phyloP scores from a whole-genome alignment of 2,113 vertebrate genomes.

The Sciurus niger region DNA sequence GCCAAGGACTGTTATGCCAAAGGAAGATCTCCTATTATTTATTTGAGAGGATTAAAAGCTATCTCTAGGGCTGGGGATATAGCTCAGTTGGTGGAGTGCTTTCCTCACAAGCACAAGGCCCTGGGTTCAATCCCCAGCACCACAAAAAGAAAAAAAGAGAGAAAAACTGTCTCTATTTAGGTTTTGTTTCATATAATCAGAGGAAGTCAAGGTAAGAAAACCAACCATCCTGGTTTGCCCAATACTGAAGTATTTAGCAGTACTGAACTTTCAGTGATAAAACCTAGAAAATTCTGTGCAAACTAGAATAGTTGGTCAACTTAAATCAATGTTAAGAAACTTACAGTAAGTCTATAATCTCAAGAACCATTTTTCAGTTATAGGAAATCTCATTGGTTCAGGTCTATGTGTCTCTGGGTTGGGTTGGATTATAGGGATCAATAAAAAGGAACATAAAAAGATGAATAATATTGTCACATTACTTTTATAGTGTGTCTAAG shows the following conservation, averaged over 20 bases:
- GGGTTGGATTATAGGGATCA: neutral
- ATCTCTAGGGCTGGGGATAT: too few relatives aligned
- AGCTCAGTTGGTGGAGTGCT: too few relatives aligned
- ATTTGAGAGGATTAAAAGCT: neutral
- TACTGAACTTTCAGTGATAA: neutral
- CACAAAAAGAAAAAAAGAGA: too few relatives aligned
- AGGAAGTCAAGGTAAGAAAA: neutral
- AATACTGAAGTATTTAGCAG: neutral
- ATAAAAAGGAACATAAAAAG: neutral
- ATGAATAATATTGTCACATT: neutral
- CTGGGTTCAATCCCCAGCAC: too few relatives aligned
- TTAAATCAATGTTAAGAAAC: neutral
- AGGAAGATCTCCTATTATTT: neutral
- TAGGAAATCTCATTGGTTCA: neutral
- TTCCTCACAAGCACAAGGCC: too few relatives aligned
- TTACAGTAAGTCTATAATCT: neutral
- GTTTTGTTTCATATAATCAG: neutral
- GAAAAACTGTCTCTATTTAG: neutral
- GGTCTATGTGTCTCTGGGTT: neutral
- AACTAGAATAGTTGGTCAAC: neutral
- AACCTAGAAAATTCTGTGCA: neutral
- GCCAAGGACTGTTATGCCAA: neutral
- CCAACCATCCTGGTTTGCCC: neutral
- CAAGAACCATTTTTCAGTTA: neutral
- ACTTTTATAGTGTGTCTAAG: neutral